Evolutionary conservation across 2,113 vertebrate genomes (phyloP), one percentile per base, ranked within the genome.

Genomic region (Neogobius melanostomus): DNA sequence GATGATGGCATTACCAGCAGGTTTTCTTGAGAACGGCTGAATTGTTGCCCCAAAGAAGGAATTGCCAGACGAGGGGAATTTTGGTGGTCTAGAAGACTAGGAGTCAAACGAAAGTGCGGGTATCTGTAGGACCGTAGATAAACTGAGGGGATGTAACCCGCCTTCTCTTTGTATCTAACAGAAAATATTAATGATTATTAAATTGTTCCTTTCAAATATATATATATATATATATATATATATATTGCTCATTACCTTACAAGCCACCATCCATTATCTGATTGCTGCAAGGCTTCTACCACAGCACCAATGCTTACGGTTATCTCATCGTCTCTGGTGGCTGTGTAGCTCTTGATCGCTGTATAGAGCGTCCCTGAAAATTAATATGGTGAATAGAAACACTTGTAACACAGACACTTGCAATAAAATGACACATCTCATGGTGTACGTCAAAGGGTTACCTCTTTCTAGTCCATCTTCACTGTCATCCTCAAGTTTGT

Each of bases 251-350:
- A 62, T 56, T 85, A 91, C 90, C 90, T 91, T 66, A 89, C 85
- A 15, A 94, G 90, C 97, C 97, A 99, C 96, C 97, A 99, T 89
- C 96, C 97, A 0, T 90, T 76, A 5, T 95, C 87, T 0, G 93
- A 94, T 5, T 67, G 93, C 88, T 94, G 91, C 62, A 96, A 65
- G 50, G 96, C 93, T 28, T 87, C 85, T 76, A 97, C 94, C 0
- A 92, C 74, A 0, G 91, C 78, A 0, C 97, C 96, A 0, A 85
- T 83, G 12, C 81, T 83, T 0, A 98, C 88, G 0, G 92, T 94
- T 6, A 97, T 82, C 85, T 99, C 97, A 0, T 98, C 96, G 0
- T 49, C 71, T 3, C 91, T 89, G 66, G 84, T 91, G 21, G 94
- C 85, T 70, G 92, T 87, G 0, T 95, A 97, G 77, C 66, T 84